A percentile compares a stretch with the other conserved stretches of the same genome.
phyloP scores from a whole-genome alignment of 2,888 invertebrate species.

The Dasysyrphus albostriatus region DNA sequence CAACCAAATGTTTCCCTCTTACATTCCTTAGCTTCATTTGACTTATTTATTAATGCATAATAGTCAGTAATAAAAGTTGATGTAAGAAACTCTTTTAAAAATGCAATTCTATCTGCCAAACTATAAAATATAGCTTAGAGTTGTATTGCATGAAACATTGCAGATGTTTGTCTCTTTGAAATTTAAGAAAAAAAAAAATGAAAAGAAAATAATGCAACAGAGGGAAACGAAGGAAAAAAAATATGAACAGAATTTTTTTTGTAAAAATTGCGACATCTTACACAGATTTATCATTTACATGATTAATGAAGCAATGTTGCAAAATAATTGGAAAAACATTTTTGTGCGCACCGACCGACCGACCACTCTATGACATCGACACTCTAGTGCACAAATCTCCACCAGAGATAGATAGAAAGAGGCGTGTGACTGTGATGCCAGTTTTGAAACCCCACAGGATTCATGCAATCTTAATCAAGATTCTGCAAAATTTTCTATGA shows the following conservation, averaged over 20 bases:
- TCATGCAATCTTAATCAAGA: conserved; percentile 68
- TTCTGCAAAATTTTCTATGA: conserved; percentile 43
- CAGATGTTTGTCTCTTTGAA: conserved; percentile 19
- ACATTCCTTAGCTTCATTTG: no score
- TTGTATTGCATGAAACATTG: conserved; percentile 3
- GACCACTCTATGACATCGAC: conserved; percentile 33
- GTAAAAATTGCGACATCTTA: conserved; percentile 68
- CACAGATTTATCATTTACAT: conserved; percentile 80
- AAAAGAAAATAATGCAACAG: background rate
- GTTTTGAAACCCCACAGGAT: conserved; percentile 39
- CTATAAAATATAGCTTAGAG: background rate
- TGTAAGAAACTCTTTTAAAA: no score
- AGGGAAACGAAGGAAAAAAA: background rate
- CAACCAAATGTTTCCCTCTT: no score
- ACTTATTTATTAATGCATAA: no score
- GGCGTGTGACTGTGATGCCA: conserved; percentile 29
- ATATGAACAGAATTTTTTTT: conserved; percentile 14
- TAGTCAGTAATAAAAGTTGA: no score
- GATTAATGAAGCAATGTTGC: conserved; percentile 80
- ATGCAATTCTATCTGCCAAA: background rate
- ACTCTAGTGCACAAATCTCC: conserved; percentile 30
- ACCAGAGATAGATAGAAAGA: conserved; percentile 12
- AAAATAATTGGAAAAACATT: conserved; percentile 81
- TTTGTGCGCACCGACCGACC: conserved; percentile 69
- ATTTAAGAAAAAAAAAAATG: background rate